Evolutionary conservation across 1,140 invertebrate genomes (phyloP).

Genomic region (Meloidogyne exigua): DNA sequence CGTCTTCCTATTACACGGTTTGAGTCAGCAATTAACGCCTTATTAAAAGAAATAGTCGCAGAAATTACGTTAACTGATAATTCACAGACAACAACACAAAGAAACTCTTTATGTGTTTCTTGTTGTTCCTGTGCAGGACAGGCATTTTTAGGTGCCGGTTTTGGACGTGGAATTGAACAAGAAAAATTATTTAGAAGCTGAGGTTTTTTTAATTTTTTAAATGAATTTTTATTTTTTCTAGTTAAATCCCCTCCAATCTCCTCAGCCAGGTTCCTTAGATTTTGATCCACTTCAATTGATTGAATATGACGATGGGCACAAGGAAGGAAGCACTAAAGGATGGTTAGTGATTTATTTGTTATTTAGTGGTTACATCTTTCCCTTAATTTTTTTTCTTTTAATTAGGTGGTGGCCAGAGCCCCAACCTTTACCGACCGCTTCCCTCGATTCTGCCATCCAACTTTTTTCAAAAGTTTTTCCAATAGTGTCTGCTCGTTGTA

Average conservation of each 20-base stretch:
- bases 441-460: conserved; percentile 87
- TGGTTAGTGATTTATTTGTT: neutral
- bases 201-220: conserved; percentile 19
- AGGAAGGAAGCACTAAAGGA: conserved; percentile 11
- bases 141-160: conserved; percentile 62
- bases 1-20: conserved; percentile 34
- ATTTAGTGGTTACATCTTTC: neutral
- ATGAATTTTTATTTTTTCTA: conserved; percentile 7
- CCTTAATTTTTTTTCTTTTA: no score
- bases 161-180: conserved; percentile 77
- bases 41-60: conserved; percentile 79
- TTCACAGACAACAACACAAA: conserved; percentile 88
- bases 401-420: conserved; percentile 72
- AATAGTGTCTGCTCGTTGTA: conserved; percentile 87
- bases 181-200: conserved; percentile 90
- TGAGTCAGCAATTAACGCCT: conserved; percentile 59
- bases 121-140: conserved; percentile 78
- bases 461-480: conserved; percentile 91
- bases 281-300: conserved; percentile 46
- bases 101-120: conserved; percentile 82
- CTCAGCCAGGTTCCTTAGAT: conserved; percentile 38
- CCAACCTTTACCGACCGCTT: conserved; percentile 88
- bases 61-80: conserved; percentile 95
- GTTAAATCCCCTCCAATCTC: conserved; percentile 36
- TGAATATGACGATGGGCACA: conserved; percentile 23